These are phyloP conservation scores for Characodon lateralis DNA, from an alignment of 2,797 vertebrate species.

Conservation along the genomic window DNA sequence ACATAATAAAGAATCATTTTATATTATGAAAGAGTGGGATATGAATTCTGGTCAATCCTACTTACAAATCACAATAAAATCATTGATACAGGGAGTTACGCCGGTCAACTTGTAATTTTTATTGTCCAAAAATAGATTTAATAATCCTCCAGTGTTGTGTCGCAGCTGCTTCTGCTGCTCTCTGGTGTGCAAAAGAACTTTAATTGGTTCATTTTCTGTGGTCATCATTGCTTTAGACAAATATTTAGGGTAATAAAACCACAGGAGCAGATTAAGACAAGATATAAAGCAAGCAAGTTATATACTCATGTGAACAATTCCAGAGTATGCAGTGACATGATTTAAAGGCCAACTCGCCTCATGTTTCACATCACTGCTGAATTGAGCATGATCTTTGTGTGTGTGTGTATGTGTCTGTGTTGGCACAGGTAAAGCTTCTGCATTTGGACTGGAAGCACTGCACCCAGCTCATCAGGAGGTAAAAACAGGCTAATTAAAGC, in stretches of 20 bases:
- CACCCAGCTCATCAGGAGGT: slow-evolving; percentile 17
- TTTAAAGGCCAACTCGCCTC: neutral
- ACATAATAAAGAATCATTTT: neutral
- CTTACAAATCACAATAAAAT: neutral
- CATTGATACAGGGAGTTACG: neutral
- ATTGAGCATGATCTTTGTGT: slow-evolving; percentile 3
- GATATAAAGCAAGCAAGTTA: slow-evolving; percentile 9
- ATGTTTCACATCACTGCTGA: neutral
- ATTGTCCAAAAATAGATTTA: slow-evolving; percentile 1
- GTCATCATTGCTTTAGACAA: neutral
- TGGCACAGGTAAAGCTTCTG: neutral
- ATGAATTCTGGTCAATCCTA: neutral
- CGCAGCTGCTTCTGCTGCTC: slow-evolving; percentile 6
- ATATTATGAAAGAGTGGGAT: neutral
- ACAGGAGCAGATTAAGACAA: neutral
- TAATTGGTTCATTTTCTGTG: neutral
- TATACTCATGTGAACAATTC: slow-evolving; percentile 9
- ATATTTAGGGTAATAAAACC: slow-evolving; percentile 1
- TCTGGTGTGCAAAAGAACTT: neutral
- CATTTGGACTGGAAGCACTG: slow-evolving; percentile 16
- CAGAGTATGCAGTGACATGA: neutral
- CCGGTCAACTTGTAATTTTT: neutral
- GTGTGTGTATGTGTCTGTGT: neutral
- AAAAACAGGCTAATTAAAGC: slow-evolving; percentile 5
- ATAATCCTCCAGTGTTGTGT: neutral